phyloP scores from a whole-genome alignment of 1,140 invertebrate species.

The Bombus sylvicola region DNA sequence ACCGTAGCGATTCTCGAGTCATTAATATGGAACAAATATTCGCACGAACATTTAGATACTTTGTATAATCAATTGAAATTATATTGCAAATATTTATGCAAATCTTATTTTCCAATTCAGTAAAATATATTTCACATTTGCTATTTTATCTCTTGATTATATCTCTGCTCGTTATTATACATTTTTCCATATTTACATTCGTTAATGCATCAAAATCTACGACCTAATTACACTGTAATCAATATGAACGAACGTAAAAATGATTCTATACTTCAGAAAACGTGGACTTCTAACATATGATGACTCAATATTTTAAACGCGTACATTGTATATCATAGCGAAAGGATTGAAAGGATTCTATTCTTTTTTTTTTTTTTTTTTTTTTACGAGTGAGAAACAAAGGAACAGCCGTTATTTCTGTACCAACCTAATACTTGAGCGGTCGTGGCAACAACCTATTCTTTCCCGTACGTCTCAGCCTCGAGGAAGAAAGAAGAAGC shows the following conservation, averaged over 20 bases:
- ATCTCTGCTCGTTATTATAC: no score
- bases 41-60: not conserved
- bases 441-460: constrained; percentile 23
- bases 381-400: not conserved
- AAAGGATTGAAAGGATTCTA: not conserved
- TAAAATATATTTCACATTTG: not conserved
- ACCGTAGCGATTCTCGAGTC: not conserved
- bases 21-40: not conserved
- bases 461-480: not conserved
- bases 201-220: not conserved
- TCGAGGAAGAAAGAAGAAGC: not conserved
- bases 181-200: not conserved
- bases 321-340: not conserved
- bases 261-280: not conserved
- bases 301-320: no score
- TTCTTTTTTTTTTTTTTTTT: not conserved
- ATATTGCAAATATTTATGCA: not conserved
- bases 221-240: not conserved
- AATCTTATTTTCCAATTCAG: not conserved
- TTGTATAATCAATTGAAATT: not conserved
- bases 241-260: not conserved
- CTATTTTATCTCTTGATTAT: no score
- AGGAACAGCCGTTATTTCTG: constrained; percentile 16
- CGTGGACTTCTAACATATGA: no score
- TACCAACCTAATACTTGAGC: constrained; percentile 15